Evolutionary conservation across 2,113 vertebrate genomes (phyloP).

Genomic region (Globicephala melas): DNA sequence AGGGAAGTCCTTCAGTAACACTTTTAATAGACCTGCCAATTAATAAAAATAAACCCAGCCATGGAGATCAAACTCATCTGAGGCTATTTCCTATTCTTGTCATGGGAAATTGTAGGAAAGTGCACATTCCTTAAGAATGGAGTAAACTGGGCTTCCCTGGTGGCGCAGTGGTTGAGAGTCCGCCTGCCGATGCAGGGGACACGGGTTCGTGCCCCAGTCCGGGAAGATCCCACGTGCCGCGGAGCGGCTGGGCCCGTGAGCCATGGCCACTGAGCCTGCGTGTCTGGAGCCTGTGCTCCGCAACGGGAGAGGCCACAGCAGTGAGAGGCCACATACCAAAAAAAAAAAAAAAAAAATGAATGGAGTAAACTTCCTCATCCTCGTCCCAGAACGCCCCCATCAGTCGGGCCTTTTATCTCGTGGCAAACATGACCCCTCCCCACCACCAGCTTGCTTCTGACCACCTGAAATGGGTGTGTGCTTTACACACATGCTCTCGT

Average conservation of each 20-base stretch:
- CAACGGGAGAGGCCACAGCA: no score
- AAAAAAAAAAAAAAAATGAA: not conserved
- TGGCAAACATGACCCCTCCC: not conserved
- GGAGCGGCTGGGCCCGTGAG: no score
- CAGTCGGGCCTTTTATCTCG: fast-evolving
- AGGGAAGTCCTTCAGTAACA: not conserved
- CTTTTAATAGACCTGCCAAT: not conserved
- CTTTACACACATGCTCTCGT: not conserved
- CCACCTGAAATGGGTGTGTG: fast-evolving
- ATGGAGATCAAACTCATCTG: not conserved
- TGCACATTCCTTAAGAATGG: not conserved
- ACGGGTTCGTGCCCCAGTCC: no score
- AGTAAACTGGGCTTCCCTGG: not conserved
- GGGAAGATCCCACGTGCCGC: no score
- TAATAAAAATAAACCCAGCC: not conserved
- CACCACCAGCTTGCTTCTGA: not conserved
- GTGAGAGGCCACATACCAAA: no score
- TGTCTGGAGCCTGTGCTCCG: fast-evolving
- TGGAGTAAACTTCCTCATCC: not conserved
- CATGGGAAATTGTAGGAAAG: not conserved
- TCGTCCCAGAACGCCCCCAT: not conserved
- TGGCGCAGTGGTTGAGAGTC: no score
- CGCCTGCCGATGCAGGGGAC: no score
- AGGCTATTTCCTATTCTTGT: not conserved
- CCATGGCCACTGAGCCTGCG: no score